Percentiles rank a stretch among this genome's conserved stretches.
phyloP scores from a whole-genome alignment of 2,888 invertebrate genomes.

The Parasteatoda lunata region DNA sequence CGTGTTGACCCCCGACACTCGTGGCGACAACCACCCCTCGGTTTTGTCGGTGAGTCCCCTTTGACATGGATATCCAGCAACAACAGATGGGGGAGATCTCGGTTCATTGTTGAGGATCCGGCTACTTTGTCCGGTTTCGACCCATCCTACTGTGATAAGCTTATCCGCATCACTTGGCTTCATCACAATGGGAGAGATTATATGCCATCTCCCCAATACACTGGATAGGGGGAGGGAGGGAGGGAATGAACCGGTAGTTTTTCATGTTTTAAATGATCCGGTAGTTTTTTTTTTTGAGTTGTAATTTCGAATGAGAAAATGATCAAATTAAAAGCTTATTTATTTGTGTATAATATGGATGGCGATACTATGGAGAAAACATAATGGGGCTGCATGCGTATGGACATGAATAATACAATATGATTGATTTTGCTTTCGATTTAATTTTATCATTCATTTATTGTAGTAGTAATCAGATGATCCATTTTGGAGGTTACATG shows the following conservation, averaged over 20 bases:
- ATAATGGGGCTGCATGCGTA: too few relatives aligned
- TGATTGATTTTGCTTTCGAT: too few relatives aligned
- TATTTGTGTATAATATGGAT: too few relatives aligned
- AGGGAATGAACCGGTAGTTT: too few relatives aligned
- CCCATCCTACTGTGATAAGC: slow-evolving; percentile 57
- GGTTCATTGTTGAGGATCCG: slow-evolving; percentile 3
- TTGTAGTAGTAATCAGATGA: too few relatives aligned
- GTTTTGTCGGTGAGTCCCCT: slow-evolving; percentile 19
- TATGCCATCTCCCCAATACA: not conserved
- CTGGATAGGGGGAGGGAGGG: not conserved
- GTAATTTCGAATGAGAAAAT: not conserved
- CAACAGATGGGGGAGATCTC: slow-evolving; percentile 52
- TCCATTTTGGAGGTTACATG: too few relatives aligned
- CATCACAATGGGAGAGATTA: slow-evolving; percentile 4
- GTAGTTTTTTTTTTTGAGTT: not conserved
- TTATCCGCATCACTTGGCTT: slow-evolving; percentile 39
- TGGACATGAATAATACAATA: too few relatives aligned
- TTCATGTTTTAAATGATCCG: too few relatives aligned
- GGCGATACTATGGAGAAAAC: too few relatives aligned
- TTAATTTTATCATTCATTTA: too few relatives aligned
- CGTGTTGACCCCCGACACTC: slow-evolving; percentile 7
- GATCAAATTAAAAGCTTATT: not conserved
- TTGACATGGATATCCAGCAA: slow-evolving; percentile 57
- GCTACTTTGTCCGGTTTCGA: slow-evolving; percentile 17
- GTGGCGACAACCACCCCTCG: slow-evolving; percentile 20